Base-by-base conservation (phyloP, 2,113 vertebrate genomes). In the Odocoileus hemionus region DNA sequence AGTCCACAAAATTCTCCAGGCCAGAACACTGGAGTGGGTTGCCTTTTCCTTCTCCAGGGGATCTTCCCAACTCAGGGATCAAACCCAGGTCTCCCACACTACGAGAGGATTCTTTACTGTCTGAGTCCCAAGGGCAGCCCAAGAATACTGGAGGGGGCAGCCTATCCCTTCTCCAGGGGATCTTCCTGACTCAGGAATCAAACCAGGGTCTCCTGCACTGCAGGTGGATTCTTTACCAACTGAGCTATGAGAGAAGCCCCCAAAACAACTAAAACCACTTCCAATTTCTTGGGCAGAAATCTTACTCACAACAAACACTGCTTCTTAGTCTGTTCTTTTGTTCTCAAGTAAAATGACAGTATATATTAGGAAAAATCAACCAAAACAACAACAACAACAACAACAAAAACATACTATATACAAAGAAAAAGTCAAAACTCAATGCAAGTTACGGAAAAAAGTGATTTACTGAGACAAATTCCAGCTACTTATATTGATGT, bases 391-490 rank as follows among this genome's bases (percentile, higher is more conserved):
- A 45, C 43, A 45, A 45, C 43, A 43, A 43, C 43, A 43, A 43
- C 39, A 43, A 36, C 1, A 36, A 70, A 52, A 93, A 14, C 3
- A 54, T 82, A 28, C 23, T 26, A 23, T 47, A 45, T 5, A 11
- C 0, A 88, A 55, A 94, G 5, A 9, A 89, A 92, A 91, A 93
- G 5, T 47, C 10, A 67, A 83, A 94, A 87, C 5, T 76, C 50
- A 94, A 57, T 12, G 11, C 1, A 90, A 96, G 19, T 54, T 87
- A 47, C 91, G 74, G 88, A 74, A 82, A 98, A 90, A 50, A 96
- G 76, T 58, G 21, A 64, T 4, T 67, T 28, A 57, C 93, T 94
- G 36, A 94, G 5, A 96, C 54, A 95, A 85, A 96, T 30, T 26
- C 36, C 52, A 30, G 10, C 76, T 45, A 84, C 91, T 96, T 50